Conservation (phyloP, 2,888 invertebrate genomes). For the Melinopterus prodromus region DNA sequence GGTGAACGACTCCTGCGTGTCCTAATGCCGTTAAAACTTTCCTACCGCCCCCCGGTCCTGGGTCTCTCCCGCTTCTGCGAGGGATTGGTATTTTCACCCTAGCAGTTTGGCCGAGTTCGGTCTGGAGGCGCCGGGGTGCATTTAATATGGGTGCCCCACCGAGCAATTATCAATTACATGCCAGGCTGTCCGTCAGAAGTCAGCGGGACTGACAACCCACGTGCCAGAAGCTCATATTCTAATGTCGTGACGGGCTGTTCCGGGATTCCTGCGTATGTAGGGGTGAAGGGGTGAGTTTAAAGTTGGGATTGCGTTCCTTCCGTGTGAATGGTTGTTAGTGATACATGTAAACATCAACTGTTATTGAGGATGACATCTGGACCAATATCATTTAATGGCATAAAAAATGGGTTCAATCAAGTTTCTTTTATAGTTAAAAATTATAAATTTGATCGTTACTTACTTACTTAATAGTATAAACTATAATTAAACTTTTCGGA, state of each 20-base stretch:
- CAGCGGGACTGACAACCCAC: constrained; percentile 4
- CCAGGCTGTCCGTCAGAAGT: constrained; percentile 4
- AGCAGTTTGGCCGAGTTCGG: background rate
- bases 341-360: too few relatives aligned
- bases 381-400: too few relatives aligned
- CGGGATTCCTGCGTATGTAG: background rate
- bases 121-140: background rate
- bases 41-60: background rate
- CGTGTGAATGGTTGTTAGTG: too few relatives aligned
- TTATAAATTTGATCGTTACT: too few relatives aligned
- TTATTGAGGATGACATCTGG: too few relatives aligned
- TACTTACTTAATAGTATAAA: too few relatives aligned
- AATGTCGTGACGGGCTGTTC: background rate
- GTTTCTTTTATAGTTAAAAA: too few relatives aligned
- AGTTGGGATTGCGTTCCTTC: background rate
- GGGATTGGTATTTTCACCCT: background rate
- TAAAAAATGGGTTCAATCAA: too few relatives aligned
- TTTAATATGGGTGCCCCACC: background rate
- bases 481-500: background rate
- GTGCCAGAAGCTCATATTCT: background rate
- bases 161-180: constrained; percentile 4
- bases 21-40: background rate
- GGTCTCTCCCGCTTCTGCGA: background rate
- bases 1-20: background rate
- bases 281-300: background rate